Conservation (phyloP, 2,113 vertebrate genomes). For the Rhea americana region DNA sequence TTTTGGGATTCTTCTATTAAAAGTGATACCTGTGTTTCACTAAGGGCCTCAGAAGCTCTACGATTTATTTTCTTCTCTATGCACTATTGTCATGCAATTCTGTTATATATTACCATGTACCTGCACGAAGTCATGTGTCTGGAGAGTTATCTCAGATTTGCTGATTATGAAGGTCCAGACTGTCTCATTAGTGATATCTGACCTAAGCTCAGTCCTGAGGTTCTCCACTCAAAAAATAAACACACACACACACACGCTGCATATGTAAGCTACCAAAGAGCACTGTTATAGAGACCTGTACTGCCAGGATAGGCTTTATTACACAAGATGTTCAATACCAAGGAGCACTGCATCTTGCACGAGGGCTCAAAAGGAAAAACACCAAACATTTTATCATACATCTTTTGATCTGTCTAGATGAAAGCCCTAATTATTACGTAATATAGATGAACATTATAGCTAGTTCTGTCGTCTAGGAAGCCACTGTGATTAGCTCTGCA, state of each 20-base stretch:
- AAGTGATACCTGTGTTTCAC: not conserved
- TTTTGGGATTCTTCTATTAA: not conserved
- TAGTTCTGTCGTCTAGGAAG: not conserved
- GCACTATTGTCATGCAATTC: not conserved
- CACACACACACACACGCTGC: not conserved
- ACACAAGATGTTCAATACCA: not conserved
- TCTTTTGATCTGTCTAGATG: conserved; percentile 30
- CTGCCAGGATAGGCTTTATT: not conserved
- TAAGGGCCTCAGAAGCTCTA: not conserved
- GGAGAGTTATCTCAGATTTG: not conserved
- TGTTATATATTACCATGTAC: not conserved
- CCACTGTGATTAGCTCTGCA: not conserved
- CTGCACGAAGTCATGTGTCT: not conserved
- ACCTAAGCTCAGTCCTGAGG: not conserved
- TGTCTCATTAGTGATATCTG: not conserved
- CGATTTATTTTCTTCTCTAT: not conserved
- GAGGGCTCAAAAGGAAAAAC: not conserved
- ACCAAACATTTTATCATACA: not conserved
- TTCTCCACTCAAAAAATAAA: not conserved
- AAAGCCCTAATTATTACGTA: not conserved
- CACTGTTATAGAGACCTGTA: not conserved
- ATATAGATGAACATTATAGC: not conserved
- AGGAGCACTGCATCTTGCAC: not conserved
- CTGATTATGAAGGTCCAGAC: not conserved
- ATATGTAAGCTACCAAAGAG: not conserved